Conservation (phyloP, 2,113 vertebrate genomes). For the Nothobranchius furzeri region DNA sequence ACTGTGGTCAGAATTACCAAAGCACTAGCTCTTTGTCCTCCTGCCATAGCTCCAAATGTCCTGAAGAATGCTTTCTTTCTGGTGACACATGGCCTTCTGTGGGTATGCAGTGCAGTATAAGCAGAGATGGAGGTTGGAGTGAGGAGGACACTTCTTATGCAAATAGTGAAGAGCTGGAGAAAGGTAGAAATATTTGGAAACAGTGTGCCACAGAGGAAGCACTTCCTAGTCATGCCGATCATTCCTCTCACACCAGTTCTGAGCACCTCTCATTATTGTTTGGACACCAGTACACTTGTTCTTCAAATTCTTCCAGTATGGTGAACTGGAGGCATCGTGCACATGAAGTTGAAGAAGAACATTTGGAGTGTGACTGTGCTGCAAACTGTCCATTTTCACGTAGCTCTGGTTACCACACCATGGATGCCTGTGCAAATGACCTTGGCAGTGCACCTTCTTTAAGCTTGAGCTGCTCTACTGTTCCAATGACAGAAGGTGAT, state of each 20-base stretch:
- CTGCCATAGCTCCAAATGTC: constrained; percentile 63
- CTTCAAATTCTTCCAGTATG: constrained; percentile 63
- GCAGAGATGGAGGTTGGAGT: constrained; percentile 70
- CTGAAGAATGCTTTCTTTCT: constrained; percentile 41
- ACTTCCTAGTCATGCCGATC: constrained; percentile 66
- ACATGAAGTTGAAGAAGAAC: constrained; percentile 33
- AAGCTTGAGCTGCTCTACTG: constrained; percentile 76
- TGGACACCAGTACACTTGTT: constrained; percentile 66
- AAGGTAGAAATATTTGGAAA: constrained; percentile 54
- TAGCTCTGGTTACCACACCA: constrained; percentile 77
- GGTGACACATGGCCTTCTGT: constrained; percentile 53
- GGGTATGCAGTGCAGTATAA: constrained; percentile 57
- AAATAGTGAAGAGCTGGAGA: constrained; percentile 65
- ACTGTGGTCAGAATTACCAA: constrained; percentile 56
- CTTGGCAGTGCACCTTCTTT: constrained; percentile 63
- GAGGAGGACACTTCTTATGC: constrained; percentile 70
- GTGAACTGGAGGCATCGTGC: constrained; percentile 53
- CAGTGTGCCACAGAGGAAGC: constrained; percentile 62
- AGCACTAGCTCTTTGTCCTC: constrained; percentile 75
- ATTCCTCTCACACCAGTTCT: constrained; percentile 75
- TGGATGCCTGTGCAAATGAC: constrained; percentile 66
- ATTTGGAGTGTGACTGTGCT: constrained; percentile 65
- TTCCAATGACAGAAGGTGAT: constrained; percentile 73
- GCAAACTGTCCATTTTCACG: constrained; percentile 71
- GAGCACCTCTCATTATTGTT: constrained; percentile 79